phyloP scores from a whole-genome alignment of 2,888 invertebrate species.

The Podotricha telesiphe region DNA sequence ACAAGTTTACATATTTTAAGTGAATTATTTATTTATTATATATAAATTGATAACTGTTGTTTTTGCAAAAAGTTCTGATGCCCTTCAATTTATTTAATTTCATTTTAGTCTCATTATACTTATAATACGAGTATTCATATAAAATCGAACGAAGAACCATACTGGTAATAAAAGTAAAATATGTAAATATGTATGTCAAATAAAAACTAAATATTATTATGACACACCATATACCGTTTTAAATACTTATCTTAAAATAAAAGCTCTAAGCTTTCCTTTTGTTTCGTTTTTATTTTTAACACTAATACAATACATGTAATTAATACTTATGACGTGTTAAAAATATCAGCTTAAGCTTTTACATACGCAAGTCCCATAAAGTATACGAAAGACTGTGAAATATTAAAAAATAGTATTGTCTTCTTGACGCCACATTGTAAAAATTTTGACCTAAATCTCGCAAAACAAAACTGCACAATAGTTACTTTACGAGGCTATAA shows the following conservation, averaged over 20 bases:
- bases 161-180: too few species aligned
- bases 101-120: too few species aligned
- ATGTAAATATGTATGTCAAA: background rate
- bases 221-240: background rate
- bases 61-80: too few species aligned
- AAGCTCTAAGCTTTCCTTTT: background rate
- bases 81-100: too few species aligned
- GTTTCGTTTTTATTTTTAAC: background rate
- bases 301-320: background rate
- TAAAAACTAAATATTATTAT: too few species aligned
- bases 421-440: conserved; percentile 78
- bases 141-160: too few species aligned
- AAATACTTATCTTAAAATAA: background rate
- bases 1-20: background rate
- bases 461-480: conserved; percentile 81
- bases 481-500: conserved; percentile 80
- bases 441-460: conserved; percentile 80
- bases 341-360: conserved; percentile 12
- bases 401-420: conserved; percentile 65
- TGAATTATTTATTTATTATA: background rate
- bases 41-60: background rate
- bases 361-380: conserved; percentile 26
- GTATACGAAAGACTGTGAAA: conserved; percentile 55
- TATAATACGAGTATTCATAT: too few species aligned
- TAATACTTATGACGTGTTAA: background rate